Percentiles rank a stretch among this genome's conserved stretches.
Evolutionary conservation across 2,113 vertebrate species (phyloP).

Genomic region (Mystacornis crossleyi): DNA sequence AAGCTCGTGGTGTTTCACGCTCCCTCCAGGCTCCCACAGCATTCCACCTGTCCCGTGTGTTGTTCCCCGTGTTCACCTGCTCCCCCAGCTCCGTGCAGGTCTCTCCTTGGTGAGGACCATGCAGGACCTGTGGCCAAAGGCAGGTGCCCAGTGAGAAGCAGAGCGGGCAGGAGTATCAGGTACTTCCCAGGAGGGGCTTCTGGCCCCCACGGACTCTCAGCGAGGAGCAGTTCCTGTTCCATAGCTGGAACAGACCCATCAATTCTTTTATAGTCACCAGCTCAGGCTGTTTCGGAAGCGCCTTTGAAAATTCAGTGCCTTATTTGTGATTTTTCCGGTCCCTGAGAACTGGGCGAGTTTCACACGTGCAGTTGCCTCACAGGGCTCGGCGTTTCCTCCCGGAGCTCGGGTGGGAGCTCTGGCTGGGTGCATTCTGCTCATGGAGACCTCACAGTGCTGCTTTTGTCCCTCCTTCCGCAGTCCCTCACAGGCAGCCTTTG

Average conservation of each 20-base stretch:
- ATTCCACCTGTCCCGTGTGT: neutral
- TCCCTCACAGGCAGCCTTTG: conserved; percentile 16
- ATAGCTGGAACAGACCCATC: neutral
- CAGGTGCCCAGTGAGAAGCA: neutral
- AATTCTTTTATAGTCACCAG: neutral
- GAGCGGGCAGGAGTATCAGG: accelerated
- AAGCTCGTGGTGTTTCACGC: neutral
- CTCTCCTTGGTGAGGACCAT: neutral
- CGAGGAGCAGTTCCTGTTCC: neutral
- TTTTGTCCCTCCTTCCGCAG: conserved; percentile 16
- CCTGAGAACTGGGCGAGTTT: neutral
- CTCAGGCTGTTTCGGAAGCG: neutral
- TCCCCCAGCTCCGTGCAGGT: neutral
- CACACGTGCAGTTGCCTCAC: neutral
- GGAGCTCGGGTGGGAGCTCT: neutral
- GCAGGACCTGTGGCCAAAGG: neutral
- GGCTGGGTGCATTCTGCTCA: neutral
- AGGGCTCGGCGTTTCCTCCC: neutral
- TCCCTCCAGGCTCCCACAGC: neutral
- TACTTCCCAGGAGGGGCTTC: neutral
- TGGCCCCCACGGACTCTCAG: neutral
- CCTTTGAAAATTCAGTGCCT: neutral
- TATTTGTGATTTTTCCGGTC: neutral
- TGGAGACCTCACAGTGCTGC: neutral
- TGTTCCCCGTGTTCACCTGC: neutral